Percentiles rank a stretch among this genome's conserved stretches.
Conservation (phyloP, 2,113 vertebrate species). For the Panthera uncia region DNA sequence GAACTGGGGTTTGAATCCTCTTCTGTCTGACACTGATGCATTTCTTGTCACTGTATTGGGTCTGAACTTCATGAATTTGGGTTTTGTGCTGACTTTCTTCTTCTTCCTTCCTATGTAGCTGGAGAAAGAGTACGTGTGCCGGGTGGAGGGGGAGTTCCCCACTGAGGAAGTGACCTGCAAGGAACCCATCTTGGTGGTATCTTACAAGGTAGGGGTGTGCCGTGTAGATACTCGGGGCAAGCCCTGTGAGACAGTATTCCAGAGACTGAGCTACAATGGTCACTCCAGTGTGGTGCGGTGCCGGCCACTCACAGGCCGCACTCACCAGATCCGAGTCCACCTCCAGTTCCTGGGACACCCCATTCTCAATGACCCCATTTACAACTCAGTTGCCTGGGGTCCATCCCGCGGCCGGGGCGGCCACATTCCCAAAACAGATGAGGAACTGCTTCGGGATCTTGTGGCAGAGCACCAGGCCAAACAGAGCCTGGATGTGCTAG, state of each 20-base stretch:
- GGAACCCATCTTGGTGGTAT: constrained; percentile 95
- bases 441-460: constrained; percentile 91
- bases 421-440: constrained; percentile 87
- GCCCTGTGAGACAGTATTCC: constrained; percentile 92
- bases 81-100: constrained; percentile 10
- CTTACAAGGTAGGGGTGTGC: constrained; percentile 96
- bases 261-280: constrained; percentile 93
- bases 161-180: constrained; percentile 89
- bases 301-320: constrained; percentile 93
- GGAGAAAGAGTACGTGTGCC: constrained; percentile 97
- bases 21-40: neutral
- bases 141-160: constrained; percentile 95
- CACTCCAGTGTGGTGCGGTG: constrained; percentile 93
- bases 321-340: constrained; percentile 98
- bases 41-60: neutral
- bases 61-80: neutral
- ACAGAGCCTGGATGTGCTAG: constrained; percentile 90
- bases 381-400: constrained; percentile 95
- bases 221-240: constrained; percentile 95
- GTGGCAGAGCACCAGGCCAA: constrained; percentile 91
- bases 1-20: neutral
- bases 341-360: constrained; percentile 96
- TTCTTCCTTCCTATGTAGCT: constrained; percentile 84
- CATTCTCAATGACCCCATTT: constrained; percentile 97
- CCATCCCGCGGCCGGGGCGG: constrained; percentile 91